Evolutionary conservation across 2,888 invertebrate species (phyloP).

Genomic region (Limnephilus auricula): DNA sequence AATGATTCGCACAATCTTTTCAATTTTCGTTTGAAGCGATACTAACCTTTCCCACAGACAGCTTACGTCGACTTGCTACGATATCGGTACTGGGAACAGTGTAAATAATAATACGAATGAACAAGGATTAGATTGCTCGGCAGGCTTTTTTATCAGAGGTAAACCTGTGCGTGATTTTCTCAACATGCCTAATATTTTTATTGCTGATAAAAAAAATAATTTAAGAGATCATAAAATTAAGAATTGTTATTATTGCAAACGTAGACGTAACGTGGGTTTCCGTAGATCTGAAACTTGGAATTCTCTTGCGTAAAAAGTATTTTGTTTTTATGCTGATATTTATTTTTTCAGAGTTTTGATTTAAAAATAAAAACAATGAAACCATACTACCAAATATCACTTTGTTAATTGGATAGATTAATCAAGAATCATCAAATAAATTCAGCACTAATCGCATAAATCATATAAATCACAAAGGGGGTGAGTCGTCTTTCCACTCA

Average conservation of each 20-base stretch:
- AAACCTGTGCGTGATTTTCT: not conserved
- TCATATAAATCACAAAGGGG: not conserved
- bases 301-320: no score
- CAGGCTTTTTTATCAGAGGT: not conserved
- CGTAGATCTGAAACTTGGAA: no score
- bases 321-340: no score
- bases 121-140: not conserved
- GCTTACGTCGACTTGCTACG: constrained; percentile 4
- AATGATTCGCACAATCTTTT: constrained; percentile 40
- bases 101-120: not conserved
- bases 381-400: not conserved
- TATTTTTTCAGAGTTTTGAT: no score
- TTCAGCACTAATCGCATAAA: not conserved
- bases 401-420: not conserved
- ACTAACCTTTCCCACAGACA: constrained; percentile 23
- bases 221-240: no score
- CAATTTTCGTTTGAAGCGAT: constrained; percentile 26
- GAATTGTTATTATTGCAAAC: no score
- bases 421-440: not conserved
- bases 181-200: not conserved
- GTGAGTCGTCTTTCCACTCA: not conserved
- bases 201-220: not conserved
- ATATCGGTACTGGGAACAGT: not conserved
- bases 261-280: no score
- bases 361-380: no score